Conservation (phyloP, 2,888 invertebrate species). For the Operophtera brumata region DNA sequence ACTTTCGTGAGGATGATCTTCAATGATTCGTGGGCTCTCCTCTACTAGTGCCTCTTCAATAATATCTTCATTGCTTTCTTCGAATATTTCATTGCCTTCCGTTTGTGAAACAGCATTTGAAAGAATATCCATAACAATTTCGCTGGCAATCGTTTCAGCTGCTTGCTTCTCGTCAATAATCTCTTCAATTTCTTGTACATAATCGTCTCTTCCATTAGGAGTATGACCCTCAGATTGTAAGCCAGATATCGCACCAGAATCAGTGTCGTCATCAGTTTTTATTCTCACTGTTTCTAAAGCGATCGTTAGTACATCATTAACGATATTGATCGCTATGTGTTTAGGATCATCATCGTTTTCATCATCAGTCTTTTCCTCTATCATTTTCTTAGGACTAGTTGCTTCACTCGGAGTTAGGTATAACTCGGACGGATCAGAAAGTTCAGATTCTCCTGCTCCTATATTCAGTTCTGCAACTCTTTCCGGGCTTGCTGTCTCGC, state of each 20-base stretch:
- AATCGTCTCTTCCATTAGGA: slow-evolving; percentile 71
- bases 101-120: slow-evolving; percentile 52
- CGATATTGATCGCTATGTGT: slow-evolving; percentile 69
- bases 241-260: slow-evolving; percentile 74
- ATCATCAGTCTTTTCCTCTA: slow-evolving; percentile 66
- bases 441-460: slow-evolving; percentile 78
- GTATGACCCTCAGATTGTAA: slow-evolving; percentile 72
- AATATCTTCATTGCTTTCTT: slow-evolving; percentile 28
- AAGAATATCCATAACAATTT: slow-evolving; percentile 64
- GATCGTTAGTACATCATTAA: slow-evolving; percentile 73
- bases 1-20: slow-evolving; percentile 67
- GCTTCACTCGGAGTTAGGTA: slow-evolving; percentile 85
- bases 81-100: slow-evolving; percentile 38
- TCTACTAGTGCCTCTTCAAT: slow-evolving; percentile 18
- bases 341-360: slow-evolving; percentile 62
- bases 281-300: slow-evolving; percentile 70
- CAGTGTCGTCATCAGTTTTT: slow-evolving; percentile 71
- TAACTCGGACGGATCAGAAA: slow-evolving; percentile 85
- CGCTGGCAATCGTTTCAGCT: slow-evolving; percentile 62
- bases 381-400: slow-evolving; percentile 71
- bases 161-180: slow-evolving; percentile 58
- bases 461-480: slow-evolving; percentile 65
- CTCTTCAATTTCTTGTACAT: slow-evolving; percentile 70
- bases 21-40: slow-evolving; percentile 56
- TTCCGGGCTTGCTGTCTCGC: slow-evolving; percentile 74